Evolutionary conservation across 2,113 vertebrate species (phyloP).

Genomic region (Anhinga rufa): DNA sequence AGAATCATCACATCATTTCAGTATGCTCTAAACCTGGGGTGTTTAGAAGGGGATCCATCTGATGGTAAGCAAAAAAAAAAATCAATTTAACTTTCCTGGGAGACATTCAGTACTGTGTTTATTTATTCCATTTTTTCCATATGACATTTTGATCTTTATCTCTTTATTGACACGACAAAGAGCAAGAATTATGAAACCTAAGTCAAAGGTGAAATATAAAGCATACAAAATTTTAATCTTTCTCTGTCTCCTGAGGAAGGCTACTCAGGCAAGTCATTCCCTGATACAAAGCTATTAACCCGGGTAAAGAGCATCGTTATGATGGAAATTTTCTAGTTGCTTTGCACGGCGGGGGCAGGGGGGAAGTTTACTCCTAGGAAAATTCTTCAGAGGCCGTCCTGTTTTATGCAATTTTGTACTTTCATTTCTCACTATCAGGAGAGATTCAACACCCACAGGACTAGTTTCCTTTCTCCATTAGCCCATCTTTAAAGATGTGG

Average conservation of each 20-base stretch:
- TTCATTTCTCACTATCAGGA: neutral
- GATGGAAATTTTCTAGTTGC: conserved; percentile 43
- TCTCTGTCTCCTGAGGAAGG: neutral
- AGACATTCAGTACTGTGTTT: neutral
- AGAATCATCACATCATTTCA: neutral
- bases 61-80: neutral
- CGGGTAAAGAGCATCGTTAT: neutral
- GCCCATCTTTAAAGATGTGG: neutral
- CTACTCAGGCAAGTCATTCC: neutral
- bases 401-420: conserved; percentile 27
- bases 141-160: neutral
- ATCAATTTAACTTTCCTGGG: neutral
- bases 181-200: neutral
- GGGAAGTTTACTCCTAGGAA: neutral
- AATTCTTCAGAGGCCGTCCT: neutral
- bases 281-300: neutral
- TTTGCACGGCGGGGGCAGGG: neutral
- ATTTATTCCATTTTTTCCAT: neutral
- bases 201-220: neutral
- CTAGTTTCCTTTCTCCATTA: conserved; percentile 18
- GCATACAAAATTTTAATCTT: neutral
- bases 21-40: neutral
- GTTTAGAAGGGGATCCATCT: neutral
- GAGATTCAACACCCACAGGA: neutral
- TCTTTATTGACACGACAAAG: neutral